Percentiles rank a stretch among this genome's conserved stretches.
Evolutionary conservation across 2,113 vertebrate species (phyloP).

Genomic region (Panthera leo): DNA sequence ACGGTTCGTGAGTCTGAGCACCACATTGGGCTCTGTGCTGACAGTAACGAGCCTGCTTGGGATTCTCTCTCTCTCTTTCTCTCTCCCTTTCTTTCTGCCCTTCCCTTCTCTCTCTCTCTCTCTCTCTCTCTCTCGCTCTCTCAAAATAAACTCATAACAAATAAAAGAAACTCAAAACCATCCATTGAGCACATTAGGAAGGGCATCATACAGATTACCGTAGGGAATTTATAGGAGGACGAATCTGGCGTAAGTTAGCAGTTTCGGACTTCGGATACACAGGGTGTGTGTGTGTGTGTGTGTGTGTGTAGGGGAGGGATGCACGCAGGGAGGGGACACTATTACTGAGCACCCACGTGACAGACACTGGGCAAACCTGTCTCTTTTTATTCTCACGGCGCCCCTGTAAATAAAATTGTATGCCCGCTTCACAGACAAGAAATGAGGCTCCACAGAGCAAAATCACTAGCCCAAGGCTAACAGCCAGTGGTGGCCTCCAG

Average conservation of each 20-base stretch:
- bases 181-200: background rate
- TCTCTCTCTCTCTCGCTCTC: too few relatives aligned
- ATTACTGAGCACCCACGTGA: background rate
- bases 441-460: background rate
- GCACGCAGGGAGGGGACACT: background rate
- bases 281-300: background rate
- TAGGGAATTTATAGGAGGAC: background rate
- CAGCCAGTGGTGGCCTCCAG: background rate
- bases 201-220: background rate
- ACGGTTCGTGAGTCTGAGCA: too few relatives aligned
- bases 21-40: too few relatives aligned
- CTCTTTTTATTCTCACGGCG: background rate
- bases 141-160: too few relatives aligned
- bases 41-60: too few relatives aligned
- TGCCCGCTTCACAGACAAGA: background rate
- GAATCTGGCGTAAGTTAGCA: background rate
- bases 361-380: background rate
- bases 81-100: too few relatives aligned
- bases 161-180: background rate
- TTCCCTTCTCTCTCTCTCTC: too few relatives aligned
- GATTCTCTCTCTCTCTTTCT: too few relatives aligned
- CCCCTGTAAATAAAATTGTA: background rate
- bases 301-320: too few relatives aligned
- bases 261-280: background rate
- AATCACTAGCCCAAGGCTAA: background rate